Conservation (phyloP, 2,113 vertebrate species). For the Cromileptes altivelis region DNA sequence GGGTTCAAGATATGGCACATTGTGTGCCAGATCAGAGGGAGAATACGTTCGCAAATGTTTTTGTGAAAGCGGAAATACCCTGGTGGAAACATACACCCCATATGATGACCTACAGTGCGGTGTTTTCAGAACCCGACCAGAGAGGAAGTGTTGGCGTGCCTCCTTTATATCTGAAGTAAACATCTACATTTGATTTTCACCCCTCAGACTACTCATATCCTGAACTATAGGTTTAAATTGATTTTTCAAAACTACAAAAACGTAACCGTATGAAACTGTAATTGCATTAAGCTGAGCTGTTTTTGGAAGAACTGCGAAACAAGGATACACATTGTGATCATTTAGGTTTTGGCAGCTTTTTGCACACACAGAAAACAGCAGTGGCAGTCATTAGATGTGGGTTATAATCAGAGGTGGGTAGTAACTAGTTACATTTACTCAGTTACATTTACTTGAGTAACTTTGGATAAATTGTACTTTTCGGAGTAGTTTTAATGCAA, state of each 20-base stretch:
- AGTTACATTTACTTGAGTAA: too few relatives aligned
- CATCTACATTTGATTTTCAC: too few relatives aligned
- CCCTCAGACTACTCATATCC: too few relatives aligned
- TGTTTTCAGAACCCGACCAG: too few relatives aligned
- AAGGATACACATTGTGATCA: neutral
- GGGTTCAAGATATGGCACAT: conserved; percentile 4
- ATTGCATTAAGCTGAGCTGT: neutral
- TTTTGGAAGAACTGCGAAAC: neutral
- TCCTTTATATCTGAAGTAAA: too few relatives aligned
- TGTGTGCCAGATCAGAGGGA: neutral
- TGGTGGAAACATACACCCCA: neutral
- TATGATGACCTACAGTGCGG: neutral
- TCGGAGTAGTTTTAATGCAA: too few relatives aligned
- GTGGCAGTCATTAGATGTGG: neutral
- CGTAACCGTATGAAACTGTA: too few relatives aligned
- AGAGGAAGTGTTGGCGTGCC: too few relatives aligned
- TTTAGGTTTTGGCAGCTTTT: neutral
- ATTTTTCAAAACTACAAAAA: too few relatives aligned
- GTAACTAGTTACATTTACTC: too few relatives aligned
- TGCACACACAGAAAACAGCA: neutral
- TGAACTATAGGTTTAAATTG: too few relatives aligned
- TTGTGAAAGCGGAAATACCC: neutral
- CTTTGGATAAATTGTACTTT: too few relatives aligned
- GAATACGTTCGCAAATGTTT: neutral
- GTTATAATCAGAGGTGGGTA: neutral